Evolutionary conservation across 1,140 invertebrate genomes (phyloP).

Genomic region (Eubasilissa regina): DNA sequence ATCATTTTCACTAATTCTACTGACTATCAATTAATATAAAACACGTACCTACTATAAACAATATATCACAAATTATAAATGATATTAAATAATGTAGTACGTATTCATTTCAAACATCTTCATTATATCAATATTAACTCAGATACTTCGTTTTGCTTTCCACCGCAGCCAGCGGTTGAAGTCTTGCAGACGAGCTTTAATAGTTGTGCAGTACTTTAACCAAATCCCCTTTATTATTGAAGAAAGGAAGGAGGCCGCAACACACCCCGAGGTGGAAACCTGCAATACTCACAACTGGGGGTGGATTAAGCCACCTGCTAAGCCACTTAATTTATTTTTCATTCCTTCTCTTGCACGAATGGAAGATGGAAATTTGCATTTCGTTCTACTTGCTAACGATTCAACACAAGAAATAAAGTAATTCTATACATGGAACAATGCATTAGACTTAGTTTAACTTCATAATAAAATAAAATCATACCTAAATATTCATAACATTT

Average conservation of each 20-base stretch:
- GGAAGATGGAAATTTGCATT: conserved; percentile 41
- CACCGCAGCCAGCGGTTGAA: background rate
- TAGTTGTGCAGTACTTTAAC: conserved; percentile 55
- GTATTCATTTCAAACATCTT: too few species aligned
- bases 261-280: conserved; percentile 5
- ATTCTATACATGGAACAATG: too few species aligned
- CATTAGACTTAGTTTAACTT: too few species aligned
- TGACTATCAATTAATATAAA: too few species aligned
- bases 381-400: conserved; percentile 2
- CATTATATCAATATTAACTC: background rate
- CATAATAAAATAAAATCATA: too few species aligned
- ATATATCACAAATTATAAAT: too few species aligned
- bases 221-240: conserved; percentile 58
- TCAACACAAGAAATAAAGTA: background rate
- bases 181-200: conserved; percentile 44
- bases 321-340: conserved; percentile 47
- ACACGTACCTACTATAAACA: too few species aligned
- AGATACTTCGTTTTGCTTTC: background rate
- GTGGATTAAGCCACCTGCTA: conserved; percentile 39
- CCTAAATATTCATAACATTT: too few species aligned
- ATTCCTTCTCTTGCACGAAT: conserved; percentile 30
- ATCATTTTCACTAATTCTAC: too few species aligned
- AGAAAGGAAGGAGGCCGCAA: conserved; percentile 53
- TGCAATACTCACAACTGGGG: conserved; percentile 37
- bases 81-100: too few species aligned